Evolutionary conservation across 2,113 vertebrate genomes (phyloP), one percentile per base, ranked within the genome.

Genomic region (Dolichotis patagonum): DNA sequence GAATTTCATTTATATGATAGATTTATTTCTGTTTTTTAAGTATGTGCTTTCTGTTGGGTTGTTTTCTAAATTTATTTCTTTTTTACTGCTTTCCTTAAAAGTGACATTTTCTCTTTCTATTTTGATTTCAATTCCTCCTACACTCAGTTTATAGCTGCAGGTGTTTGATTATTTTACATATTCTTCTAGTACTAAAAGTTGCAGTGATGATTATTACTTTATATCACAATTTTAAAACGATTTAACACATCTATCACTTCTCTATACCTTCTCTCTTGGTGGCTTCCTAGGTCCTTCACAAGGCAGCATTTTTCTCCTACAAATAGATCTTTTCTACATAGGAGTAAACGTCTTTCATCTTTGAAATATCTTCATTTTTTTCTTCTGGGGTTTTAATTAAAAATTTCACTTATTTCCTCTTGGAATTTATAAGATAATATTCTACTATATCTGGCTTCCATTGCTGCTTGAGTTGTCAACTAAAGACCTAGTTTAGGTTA

Each of bases 31-130:
- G 26, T 35, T 52, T 78, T 71, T 65, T 88, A 49, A 60, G 22
- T 65, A 41, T 22, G 5, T 73, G 17, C 11, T 91, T 58, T 94
- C 58, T 49, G 22, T 88, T 41, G 38, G 35, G 49, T 52, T 71
- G 22, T 16, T 65, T 56, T 19, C 62, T 26, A 3, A 46, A 38
- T 92, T 88, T 90, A 17, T 69, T 73, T 93, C 58, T 77, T 63
- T 77, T 88, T 87, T 91, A 56, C 24, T 60, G 65, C 8, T 35
- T 95, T 86, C 67, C 92, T 88, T 89, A 63, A 81, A 87, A 86
- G 49, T 90, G 41, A 75, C 49, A 90, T 85, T 90, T 87, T 84
- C 63, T 80, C 26, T 30, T 73, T 56, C 58, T 60, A 62, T 62
- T 94, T 84, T 69, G 24, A 94, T 95, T 96, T 58, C 30, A 81